Conservation (phyloP, 2,113 vertebrate species). For the Limnothrissa miodon region DNA sequence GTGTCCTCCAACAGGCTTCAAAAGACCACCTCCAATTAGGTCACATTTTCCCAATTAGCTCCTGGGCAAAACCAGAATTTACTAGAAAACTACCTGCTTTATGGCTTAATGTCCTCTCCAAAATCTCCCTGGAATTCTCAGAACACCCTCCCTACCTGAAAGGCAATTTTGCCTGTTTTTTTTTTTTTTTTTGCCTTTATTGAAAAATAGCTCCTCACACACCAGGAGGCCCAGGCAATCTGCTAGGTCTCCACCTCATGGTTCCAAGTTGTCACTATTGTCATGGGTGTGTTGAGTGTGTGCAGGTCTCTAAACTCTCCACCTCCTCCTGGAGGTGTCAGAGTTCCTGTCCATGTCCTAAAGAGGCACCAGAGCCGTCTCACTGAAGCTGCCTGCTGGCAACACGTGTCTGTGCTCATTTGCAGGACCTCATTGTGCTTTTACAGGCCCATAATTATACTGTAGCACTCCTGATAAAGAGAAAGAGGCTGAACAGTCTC, state of each 20-base stretch:
- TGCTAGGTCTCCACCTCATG: not conserved
- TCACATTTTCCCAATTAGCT: not conserved
- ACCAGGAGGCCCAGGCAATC: not conserved
- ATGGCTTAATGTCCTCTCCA: not conserved
- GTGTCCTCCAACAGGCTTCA: not conserved
- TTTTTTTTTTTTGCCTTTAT: not conserved
- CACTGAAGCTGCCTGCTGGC: not conserved
- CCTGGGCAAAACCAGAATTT: not conserved
- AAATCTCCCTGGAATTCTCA: not conserved
- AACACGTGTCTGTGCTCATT: not conserved
- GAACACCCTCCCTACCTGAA: not conserved
- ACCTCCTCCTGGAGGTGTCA: not conserved
- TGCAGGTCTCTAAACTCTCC: not conserved
- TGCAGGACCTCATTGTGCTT: slow-evolving; percentile 1
- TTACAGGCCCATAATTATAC: not conserved
- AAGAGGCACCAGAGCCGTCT: not conserved
- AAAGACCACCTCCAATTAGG: slow-evolving; percentile 15
- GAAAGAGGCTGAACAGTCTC: not conserved
- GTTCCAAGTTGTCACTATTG: not conserved
- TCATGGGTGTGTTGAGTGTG: not conserved
- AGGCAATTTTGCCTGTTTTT: not conserved
- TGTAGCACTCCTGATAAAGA: not conserved
- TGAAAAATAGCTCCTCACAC: not conserved
- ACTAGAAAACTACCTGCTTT: not conserved
- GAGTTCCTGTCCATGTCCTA: not conserved